Conservation (phyloP, 2,888 invertebrate species). For the Glyphotaelius pellucidus region DNA sequence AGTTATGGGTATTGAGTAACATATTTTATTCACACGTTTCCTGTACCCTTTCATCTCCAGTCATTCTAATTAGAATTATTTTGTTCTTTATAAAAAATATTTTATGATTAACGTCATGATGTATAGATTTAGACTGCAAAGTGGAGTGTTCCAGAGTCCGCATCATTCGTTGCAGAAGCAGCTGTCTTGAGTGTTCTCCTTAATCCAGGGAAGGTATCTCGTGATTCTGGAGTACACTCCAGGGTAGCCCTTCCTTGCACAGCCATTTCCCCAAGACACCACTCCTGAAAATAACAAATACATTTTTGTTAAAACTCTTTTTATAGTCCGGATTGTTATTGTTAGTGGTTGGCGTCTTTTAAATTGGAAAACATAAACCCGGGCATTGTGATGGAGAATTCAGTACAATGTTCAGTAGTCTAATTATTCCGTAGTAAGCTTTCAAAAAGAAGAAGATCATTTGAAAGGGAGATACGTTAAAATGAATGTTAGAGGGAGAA, state of each 20-base stretch:
- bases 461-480: too few relatives aligned
- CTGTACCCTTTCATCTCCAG: background rate
- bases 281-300: slow-evolving; percentile 77
- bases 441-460: too few relatives aligned
- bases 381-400: too few relatives aligned
- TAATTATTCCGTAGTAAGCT: too few relatives aligned
- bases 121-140: background rate
- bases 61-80: background rate
- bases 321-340: too few relatives aligned
- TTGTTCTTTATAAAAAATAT: background rate
- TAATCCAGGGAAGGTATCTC: slow-evolving; percentile 89
- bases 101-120: background rate
- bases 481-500: too few relatives aligned
- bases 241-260: slow-evolving; percentile 89
- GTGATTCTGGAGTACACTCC: slow-evolving; percentile 91
- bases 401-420: too few relatives aligned
- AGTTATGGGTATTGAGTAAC: background rate
- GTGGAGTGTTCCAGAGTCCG: background rate
- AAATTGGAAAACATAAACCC: too few relatives aligned
- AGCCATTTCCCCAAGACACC: slow-evolving; percentile 94
- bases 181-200: slow-evolving; percentile 86
- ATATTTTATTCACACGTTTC: background rate
- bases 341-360: too few relatives aligned
- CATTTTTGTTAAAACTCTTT: background rate
- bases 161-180: slow-evolving; percentile 86